Evolutionary conservation across 2,888 invertebrate genomes (phyloP), one percentile per base, ranked within the genome.

Genomic region (Thalpophila matura): DNA sequence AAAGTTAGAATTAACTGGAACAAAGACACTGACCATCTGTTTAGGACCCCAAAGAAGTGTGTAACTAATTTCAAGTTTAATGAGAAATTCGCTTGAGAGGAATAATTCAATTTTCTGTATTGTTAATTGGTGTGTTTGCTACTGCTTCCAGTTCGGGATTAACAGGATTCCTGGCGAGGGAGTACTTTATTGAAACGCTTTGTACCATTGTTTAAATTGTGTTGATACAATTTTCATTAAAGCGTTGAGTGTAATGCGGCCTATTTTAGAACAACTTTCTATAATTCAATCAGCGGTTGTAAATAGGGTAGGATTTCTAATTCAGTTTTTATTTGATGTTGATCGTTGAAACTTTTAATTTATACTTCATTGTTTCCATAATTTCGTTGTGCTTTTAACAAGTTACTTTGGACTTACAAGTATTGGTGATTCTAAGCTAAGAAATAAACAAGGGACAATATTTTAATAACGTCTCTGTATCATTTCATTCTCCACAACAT

Each of bases 1-100:
- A 90, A 93, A 93, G 88, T 93, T 92, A 80, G 87, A 90, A 90
- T 92, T 89, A 89, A 91, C 90, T 88, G 81, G 87, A 90, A 91
- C 86, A 91, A 91, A 89, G 87, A 87, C 84, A 88, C 82, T 85
- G 87, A 86, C 90, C 91, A 91, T 91, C 90, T 90, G 88, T 86
- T 89, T 85, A 86, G 86, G 83, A 84, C 82, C 87, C 85, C 78
- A 83, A 84, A 89, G 78, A 80, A 77, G 72, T 27, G 51, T 56
- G 57, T 65, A 91, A 91, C 91, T 91, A 90, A 92, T 91, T 91
- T 84, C 84, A 91, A 93, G 88, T 92, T 92, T 88, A 92, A 93
- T 91, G 89, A 91, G 91, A 91, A 90, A 87, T 87, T 84, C 84
- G 84, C 85, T 88, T 85, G 84, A 82, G 85, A 85, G 85, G 85